Evolutionary conservation across 2,797 vertebrate genomes (phyloP).

Genomic region (Ceryle rudis): DNA sequence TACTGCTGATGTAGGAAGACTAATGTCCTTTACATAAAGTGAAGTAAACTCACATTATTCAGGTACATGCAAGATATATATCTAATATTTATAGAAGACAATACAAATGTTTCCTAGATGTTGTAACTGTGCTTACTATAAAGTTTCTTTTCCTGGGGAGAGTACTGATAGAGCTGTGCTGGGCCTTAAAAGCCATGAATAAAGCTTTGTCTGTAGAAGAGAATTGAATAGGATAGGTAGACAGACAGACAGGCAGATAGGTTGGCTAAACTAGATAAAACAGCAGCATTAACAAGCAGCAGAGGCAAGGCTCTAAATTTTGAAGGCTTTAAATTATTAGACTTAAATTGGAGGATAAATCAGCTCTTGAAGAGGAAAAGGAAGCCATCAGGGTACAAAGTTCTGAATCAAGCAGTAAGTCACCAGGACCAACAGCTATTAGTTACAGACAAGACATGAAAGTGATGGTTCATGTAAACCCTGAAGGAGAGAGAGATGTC

Average conservation of each 20-base stretch:
- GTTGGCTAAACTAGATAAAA: background rate
- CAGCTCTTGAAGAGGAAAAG: background rate
- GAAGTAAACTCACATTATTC: conserved; percentile 12
- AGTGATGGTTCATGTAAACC: background rate
- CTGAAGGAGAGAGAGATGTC: background rate
- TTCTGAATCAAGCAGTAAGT: background rate
- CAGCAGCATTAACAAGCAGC: background rate
- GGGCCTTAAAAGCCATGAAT: background rate
- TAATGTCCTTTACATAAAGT: background rate
- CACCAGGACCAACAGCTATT: background rate
- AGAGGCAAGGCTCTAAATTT: background rate
- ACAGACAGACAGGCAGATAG: background rate
- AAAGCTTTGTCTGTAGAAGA: background rate
- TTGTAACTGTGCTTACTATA: background rate
- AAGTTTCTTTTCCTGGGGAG: background rate
- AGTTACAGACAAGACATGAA: background rate
- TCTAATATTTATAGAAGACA: conserved; percentile 5
- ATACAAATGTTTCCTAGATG: background rate
- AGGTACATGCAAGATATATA: background rate
- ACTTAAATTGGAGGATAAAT: background rate
- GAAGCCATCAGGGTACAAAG: background rate
- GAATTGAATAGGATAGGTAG: background rate
- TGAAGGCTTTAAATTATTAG: background rate
- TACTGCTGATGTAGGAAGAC: background rate
- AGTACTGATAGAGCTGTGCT: background rate